Conservation (phyloP, 2,113 vertebrate genomes). For the Setophaga petechia region DNA sequence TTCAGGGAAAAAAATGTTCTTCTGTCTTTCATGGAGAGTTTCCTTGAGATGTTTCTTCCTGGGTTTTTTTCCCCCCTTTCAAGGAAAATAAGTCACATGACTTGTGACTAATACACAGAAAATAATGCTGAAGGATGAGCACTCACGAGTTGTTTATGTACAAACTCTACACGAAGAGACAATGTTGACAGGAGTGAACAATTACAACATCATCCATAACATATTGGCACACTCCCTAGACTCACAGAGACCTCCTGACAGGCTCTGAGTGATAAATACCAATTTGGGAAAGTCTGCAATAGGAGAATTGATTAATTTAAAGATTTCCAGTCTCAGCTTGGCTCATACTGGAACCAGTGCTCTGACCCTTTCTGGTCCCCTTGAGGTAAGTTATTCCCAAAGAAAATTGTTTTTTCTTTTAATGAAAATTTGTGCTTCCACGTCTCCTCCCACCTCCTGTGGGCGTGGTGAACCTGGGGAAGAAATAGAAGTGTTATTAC, state of each 20-base stretch:
- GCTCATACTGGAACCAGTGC: neutral
- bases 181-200: neutral
- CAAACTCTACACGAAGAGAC: neutral
- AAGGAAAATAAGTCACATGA: neutral
- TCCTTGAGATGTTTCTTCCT: neutral
- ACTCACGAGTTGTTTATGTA: neutral
- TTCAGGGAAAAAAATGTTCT: neutral
- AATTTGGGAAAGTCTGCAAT: neutral
- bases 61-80: accelerated
- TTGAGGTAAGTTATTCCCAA: neutral
- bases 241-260: neutral
- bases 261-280: neutral
- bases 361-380: neutral
- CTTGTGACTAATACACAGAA: neutral
- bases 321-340: neutral
- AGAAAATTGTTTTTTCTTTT: constrained; percentile 11
- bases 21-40: neutral
- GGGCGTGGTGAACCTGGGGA: neutral
- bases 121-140: neutral
- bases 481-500: constrained; percentile 42
- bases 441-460: neutral
- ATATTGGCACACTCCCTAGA: neutral
- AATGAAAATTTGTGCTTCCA: constrained; percentile 14
- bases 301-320: neutral
- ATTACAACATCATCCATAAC: neutral